A percentile compares a stretch with the other conserved stretches of the same genome.
Evolutionary conservation across 2,797 vertebrate genomes (phyloP).

Genomic region (Adelosebastes latens): DNA sequence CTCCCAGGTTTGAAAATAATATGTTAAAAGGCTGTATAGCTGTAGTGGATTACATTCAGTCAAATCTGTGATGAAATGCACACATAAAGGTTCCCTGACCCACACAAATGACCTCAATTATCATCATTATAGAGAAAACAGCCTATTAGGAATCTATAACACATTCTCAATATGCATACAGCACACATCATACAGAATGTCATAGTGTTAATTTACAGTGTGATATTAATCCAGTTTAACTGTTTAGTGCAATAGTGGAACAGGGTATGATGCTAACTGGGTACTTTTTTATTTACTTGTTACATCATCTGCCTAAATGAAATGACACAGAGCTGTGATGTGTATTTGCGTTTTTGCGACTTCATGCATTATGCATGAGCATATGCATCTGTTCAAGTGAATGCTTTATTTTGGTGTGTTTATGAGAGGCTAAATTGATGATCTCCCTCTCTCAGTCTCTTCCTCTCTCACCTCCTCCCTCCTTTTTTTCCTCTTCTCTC

Average conservation of each 20-base stretch:
- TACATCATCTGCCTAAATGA: conserved; percentile 49
- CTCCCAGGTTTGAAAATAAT: not conserved
- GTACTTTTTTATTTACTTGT: conserved; percentile 9
- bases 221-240: conserved; percentile 1
- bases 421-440: conserved; percentile 46
- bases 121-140: not conserved
- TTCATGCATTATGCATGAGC: conserved; percentile 45
- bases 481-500: not conserved
- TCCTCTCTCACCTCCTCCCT: not conserved
- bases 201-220: not conserved
- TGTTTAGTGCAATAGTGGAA: conserved; percentile 7
- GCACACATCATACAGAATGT: not conserved
- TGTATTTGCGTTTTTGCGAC: conserved; percentile 13
- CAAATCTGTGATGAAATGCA: not conserved
- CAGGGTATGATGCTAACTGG: not conserved
- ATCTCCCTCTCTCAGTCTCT: not conserved
- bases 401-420: conserved; percentile 42
- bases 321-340: conserved; percentile 43
- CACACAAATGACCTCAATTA: not conserved
- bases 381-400: conserved; percentile 45
- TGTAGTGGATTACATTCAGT: not conserved
- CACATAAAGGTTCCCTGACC: too few species aligned
- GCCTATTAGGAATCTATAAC: not conserved
- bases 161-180: not conserved
- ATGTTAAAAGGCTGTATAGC: not conserved